Conservation (phyloP, 2,113 vertebrate species). For the Montifringilla adamsi region DNA sequence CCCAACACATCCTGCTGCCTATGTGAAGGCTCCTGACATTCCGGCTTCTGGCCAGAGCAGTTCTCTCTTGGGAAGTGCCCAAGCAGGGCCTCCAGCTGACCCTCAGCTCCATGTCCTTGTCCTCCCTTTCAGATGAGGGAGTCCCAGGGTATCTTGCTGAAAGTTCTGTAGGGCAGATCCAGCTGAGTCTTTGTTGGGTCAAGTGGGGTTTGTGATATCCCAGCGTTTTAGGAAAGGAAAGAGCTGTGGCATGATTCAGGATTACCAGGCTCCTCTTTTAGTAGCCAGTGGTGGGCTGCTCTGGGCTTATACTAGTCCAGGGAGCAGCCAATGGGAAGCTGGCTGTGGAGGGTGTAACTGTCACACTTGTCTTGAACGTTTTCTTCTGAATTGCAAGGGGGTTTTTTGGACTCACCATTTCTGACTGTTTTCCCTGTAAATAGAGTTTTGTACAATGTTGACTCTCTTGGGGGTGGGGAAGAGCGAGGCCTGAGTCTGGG, state of each 20-base stretch:
- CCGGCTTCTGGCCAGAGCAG: not conserved
- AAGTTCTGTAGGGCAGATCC: not conserved
- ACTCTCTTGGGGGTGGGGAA: conserved; percentile 50
- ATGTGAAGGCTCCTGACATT: not conserved
- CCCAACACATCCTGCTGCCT: not conserved
- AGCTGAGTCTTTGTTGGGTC: not conserved
- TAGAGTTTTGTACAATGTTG: conserved; percentile 79
- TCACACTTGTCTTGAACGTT: not conserved
- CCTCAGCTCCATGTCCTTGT: not conserved
- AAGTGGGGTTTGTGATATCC: not conserved
- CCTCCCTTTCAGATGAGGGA: not conserved
- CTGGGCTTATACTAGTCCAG: not conserved
- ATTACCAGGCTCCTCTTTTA: not conserved
- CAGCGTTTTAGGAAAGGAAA: not conserved
- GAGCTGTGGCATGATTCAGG: not conserved
- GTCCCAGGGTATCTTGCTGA: not conserved
- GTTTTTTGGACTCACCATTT: conserved; percentile 23
- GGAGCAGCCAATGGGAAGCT: not conserved
- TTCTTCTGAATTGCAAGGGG: not conserved
- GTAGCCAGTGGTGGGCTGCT: not conserved
- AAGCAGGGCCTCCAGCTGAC: not conserved
- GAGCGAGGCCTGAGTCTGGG: conserved; percentile 24
- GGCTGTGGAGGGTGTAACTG: not conserved
- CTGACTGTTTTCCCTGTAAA: conserved; percentile 76
- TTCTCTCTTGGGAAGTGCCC: not conserved